Evolutionary conservation across 1,140 invertebrate genomes (phyloP).

Genomic region (Oncopeltus fasciatus): DNA sequence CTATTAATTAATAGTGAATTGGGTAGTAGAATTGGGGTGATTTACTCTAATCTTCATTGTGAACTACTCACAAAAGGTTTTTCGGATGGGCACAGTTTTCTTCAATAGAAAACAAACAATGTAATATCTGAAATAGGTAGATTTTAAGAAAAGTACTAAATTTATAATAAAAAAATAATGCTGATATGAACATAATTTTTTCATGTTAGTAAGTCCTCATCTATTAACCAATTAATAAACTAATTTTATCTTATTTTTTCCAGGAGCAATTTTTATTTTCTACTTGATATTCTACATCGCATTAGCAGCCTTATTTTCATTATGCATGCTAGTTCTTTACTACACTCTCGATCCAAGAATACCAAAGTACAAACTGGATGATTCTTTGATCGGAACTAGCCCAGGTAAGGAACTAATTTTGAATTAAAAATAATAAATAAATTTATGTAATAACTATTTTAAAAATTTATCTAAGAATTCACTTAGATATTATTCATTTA

Average conservation of each 20-base stretch:
- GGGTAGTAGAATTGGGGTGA: too few species aligned
- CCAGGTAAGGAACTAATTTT: slow-evolving; percentile 46
- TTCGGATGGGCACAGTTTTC: too few species aligned
- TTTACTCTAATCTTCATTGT: too few species aligned
- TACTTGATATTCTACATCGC: slow-evolving; percentile 82
- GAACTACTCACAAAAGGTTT: too few species aligned
- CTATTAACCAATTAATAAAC: too few species aligned
- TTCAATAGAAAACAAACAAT: too few species aligned
- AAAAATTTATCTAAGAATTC: background rate
- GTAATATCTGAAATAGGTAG: too few species aligned
- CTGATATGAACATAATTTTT: too few species aligned
- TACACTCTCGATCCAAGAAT: slow-evolving; percentile 74
- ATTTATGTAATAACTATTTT: background rate
- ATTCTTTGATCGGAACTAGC: slow-evolving; percentile 79
- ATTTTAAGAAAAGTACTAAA: too few species aligned
- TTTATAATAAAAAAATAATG: too few species aligned
- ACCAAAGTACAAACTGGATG: slow-evolving; percentile 67
- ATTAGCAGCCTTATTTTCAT: slow-evolving; percentile 70
- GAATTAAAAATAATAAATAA: background rate
- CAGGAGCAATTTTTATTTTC: slow-evolving; percentile 83
- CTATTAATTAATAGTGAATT: too few species aligned
- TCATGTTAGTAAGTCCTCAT: too few species aligned
- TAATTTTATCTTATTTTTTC: slow-evolving; percentile 28
- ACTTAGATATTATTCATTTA: background rate
- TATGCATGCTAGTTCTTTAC: slow-evolving; percentile 82